phyloP scores from a whole-genome alignment of 2,113 vertebrate species.

The Fukomys damarensis region DNA sequence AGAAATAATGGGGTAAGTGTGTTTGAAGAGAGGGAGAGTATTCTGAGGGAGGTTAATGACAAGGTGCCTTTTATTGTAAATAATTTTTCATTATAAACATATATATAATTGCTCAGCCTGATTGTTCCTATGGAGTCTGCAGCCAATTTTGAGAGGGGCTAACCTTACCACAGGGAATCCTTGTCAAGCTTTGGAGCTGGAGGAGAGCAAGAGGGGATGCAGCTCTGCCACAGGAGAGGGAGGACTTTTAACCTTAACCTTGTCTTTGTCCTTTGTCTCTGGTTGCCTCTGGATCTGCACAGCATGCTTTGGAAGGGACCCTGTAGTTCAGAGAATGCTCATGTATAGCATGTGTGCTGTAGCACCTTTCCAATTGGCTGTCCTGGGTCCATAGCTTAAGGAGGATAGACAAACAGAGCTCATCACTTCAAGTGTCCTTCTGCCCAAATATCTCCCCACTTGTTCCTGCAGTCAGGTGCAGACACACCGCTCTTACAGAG shows the following conservation, averaged over 20 bases:
- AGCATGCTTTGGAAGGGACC: not conserved
- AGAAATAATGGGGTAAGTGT: not conserved
- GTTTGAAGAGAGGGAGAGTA: not conserved
- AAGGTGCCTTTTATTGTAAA: not conserved
- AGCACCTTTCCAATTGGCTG: not conserved
- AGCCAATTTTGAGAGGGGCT: rapidly evolving
- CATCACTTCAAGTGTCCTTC: not conserved
- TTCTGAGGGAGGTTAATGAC: not conserved
- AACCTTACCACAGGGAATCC: rapidly evolving
- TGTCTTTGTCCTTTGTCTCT: not conserved
- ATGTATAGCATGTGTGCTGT: not conserved
- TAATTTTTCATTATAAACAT: not conserved
- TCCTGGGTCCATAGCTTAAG: not conserved
- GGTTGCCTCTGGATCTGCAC: not conserved
- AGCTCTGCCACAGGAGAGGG: not conserved
- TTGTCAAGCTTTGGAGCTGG: not conserved
- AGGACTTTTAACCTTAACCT: not conserved
- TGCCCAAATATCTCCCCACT: not conserved
- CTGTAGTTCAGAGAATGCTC: not conserved
- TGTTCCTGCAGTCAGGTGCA: not conserved
- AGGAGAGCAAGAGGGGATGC: not conserved
- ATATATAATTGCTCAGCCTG: not conserved
- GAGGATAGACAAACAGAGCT: not conserved
- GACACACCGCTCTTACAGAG: not conserved
- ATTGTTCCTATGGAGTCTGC: not conserved